phyloP scores from a whole-genome alignment of 2,888 invertebrate species.

The Nudaria mundana region DNA sequence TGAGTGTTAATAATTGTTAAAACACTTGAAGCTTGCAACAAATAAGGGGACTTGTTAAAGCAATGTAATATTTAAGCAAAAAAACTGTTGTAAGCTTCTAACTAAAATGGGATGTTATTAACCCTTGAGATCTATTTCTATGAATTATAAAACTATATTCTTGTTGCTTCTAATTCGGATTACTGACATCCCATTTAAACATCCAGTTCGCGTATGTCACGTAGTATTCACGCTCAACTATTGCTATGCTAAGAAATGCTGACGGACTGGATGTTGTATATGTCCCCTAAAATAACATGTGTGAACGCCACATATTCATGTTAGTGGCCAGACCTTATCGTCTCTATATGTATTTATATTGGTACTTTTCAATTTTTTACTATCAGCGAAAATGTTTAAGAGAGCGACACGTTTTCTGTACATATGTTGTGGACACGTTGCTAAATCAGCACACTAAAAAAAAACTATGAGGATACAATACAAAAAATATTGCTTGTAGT shows the following conservation, averaged over 20 bases:
- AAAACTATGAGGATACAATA: constrained; percentile 24
- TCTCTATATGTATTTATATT: constrained; percentile 53
- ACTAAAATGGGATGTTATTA: constrained; percentile 33
- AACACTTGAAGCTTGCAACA: constrained; percentile 45
- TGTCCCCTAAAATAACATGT: constrained; percentile 46
- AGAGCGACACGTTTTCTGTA: constrained; percentile 51
- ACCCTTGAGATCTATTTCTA: constrained; percentile 19
- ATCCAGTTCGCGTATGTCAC: constrained; percentile 19
- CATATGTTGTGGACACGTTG: constrained; percentile 60
- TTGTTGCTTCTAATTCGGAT: constrained; percentile 19
- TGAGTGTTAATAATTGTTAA: constrained; percentile 35
- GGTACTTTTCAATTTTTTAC: constrained; percentile 48
- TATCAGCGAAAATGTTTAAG: constrained; percentile 43
- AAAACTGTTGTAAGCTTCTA: constrained; percentile 46
- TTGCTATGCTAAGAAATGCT: constrained; percentile 15
- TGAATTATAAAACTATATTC: constrained; percentile 13
- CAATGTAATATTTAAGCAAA: too few species aligned
- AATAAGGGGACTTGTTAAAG: constrained; percentile 43
- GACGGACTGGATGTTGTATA: constrained; percentile 16
- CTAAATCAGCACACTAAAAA: constrained; percentile 57
- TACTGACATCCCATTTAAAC: constrained; percentile 29
- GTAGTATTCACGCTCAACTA: constrained; percentile 12
- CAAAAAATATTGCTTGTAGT: constrained; percentile 38
- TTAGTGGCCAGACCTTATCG: constrained; percentile 58
- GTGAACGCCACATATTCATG: constrained; percentile 49